Base-by-base conservation (phyloP, 2,113 vertebrate species). In the Lamprotornis superbus region DNA sequence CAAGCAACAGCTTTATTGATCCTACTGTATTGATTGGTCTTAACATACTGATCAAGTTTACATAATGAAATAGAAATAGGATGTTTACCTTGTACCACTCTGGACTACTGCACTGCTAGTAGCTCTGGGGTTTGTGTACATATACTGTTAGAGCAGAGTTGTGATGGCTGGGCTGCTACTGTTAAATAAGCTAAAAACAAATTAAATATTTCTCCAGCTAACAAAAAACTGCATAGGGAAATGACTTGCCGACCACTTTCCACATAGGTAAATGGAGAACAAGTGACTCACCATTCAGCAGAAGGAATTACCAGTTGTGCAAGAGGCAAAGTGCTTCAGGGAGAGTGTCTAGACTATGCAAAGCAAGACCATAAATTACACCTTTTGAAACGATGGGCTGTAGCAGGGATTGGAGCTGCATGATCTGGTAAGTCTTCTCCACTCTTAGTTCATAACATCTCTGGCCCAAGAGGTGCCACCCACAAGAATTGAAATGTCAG, bases 261-360 rank as follows among this genome's bases (percentile, higher is more conserved):
- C 33, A 10, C 90, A 92, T 64, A 90, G 86, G 86, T 87, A 78
- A 92, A 81, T 1, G 3, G 83, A 70, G 84, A 96, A 65, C 16
- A 1, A 96, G 77, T 92, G 87, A 94, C 50, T 94, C 94, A 96
- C 61, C 81, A 61, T 59, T 91, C 76, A 83, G 90, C 75, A 94
- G 67, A 90, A 93, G 60, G 91, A 95, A 95, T 96, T 88, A 96
- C 33, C 81, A 96, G 63, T 85, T 83, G 70, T 63, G 57, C 91
- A 93, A 83, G 91, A 94, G 79, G 88, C 68, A 90, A 87, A 93
- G 69, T 56, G 87, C 89, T 97, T 91, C 35, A 0, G 94, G 94
- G 84, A 91, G 81, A 91, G 70, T 7, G 79, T 93, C 89, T 95
- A 96, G 95, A 97, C 94, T 79, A 92, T 3, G 81, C 67, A 87